Evolutionary conservation across 2,113 vertebrate genomes (phyloP).

Genomic region (Chunga burmeisteri): DNA sequence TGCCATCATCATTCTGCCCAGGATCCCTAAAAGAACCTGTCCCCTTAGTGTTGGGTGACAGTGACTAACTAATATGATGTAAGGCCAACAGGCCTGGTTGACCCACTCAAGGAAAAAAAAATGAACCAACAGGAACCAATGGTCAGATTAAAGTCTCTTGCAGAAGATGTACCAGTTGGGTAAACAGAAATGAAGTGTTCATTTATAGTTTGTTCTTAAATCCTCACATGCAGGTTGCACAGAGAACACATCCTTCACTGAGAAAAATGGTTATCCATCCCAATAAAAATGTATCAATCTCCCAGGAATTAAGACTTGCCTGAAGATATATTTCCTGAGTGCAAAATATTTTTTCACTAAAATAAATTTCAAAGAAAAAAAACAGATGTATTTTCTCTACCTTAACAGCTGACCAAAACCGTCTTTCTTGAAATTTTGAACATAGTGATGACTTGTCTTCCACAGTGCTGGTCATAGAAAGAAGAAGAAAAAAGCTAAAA

Average conservation of each 20-base stretch:
- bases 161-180: background rate
- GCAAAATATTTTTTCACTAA: background rate
- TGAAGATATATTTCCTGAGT: background rate
- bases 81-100: background rate
- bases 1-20: background rate
- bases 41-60: rapidly evolving
- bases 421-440: slow-evolving; percentile 83
- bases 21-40: background rate
- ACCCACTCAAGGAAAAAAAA: background rate
- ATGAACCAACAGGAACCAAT: background rate
- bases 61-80: background rate
- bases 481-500: background rate
- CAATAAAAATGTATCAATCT: background rate
- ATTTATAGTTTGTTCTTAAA: background rate
- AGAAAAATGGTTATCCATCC: background rate
- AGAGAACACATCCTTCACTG: background rate
- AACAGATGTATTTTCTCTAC: slow-evolving; percentile 58
- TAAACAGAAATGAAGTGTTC: background rate
- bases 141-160: background rate
- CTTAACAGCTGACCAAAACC: slow-evolving; percentile 89
- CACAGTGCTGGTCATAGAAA: slow-evolving; percentile 68
- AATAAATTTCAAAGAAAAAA: background rate
- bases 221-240: background rate
- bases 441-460: slow-evolving; percentile 79
- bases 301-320: background rate